phyloP scores from a whole-genome alignment of 2,888 invertebrate species.

The Drosophila anceps region DNA sequence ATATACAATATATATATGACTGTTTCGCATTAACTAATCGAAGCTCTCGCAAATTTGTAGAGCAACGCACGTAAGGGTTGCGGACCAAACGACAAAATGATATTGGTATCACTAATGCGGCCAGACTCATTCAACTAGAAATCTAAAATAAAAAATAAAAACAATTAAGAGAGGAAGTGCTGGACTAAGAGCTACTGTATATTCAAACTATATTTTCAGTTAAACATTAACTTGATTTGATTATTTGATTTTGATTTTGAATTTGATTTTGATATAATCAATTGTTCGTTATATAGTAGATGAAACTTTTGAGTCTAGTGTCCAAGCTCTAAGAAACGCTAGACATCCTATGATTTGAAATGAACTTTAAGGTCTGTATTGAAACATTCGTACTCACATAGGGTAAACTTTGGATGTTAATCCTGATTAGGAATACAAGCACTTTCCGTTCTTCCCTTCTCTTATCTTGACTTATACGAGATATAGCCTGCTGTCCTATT shows the following conservation, averaged over 20 bases:
- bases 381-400: background rate
- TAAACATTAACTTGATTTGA: background rate
- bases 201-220: background rate
- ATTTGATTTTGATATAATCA: background rate
- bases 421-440: background rate
- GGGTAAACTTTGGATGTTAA: background rate
- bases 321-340: too few relatives aligned
- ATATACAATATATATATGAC: background rate
- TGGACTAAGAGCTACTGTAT: background rate
- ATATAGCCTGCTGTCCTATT: background rate
- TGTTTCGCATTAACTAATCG: background rate
- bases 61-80: conserved; percentile 55
- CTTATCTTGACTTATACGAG: background rate
- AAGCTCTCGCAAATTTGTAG: background rate
- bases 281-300: background rate
- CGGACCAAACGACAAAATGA: conserved; percentile 17
- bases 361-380: background rate
- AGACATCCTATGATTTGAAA: background rate
- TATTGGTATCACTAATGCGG: conserved; percentile 60
- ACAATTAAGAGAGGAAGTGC: background rate
- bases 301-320: too few relatives aligned
- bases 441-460: background rate
- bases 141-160: conserved; percentile 39
- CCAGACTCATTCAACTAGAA: conserved; percentile 54
- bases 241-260: background rate